Percentiles rank a stretch among this genome's conserved stretches.
phyloP scores from a whole-genome alignment of 2,113 vertebrate species.

The Centropus bengalensis region DNA sequence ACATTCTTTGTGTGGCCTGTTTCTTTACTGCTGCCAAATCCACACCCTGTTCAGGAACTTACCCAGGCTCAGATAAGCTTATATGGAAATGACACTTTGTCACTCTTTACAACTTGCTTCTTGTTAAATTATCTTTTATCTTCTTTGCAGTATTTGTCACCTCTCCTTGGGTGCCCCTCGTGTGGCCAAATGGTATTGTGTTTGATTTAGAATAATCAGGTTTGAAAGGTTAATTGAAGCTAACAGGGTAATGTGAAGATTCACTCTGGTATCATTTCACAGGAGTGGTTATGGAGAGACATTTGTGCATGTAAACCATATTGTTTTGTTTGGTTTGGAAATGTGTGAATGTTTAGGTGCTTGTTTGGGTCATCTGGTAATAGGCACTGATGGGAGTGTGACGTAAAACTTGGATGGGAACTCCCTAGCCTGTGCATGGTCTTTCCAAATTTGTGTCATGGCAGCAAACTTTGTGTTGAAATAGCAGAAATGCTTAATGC shows the following conservation, averaged over 20 bases:
- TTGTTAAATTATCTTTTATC: conserved; percentile 86
- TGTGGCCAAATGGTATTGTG: conserved; percentile 33
- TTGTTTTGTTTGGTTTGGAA: background rate
- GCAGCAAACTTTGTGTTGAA: background rate
- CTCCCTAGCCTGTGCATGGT: background rate
- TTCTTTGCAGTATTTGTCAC: conserved; percentile 80
- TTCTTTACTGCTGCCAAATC: conserved; percentile 81
- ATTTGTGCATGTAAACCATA: background rate
- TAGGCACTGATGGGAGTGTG: background rate
- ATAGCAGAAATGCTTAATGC: background rate
- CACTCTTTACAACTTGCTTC: conserved; percentile 79
- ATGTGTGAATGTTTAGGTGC: background rate
- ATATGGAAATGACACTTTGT: conserved; percentile 86
- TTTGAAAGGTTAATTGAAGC: background rate
- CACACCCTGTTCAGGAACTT: conserved; percentile 83
- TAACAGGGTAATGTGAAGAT: background rate
- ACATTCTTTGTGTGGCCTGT: conserved; percentile 83
- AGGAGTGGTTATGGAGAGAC: background rate
- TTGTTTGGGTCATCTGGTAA: background rate
- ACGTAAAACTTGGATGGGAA: background rate
- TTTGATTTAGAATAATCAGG: conserved; percentile 36
- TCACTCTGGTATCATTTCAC: background rate
- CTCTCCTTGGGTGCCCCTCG: conserved; percentile 67
- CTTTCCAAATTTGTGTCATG: background rate
- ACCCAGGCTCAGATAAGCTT: conserved; percentile 80